Evolutionary conservation across 2,113 vertebrate species (phyloP).

Genomic region (Capreolus pygargus): DNA sequence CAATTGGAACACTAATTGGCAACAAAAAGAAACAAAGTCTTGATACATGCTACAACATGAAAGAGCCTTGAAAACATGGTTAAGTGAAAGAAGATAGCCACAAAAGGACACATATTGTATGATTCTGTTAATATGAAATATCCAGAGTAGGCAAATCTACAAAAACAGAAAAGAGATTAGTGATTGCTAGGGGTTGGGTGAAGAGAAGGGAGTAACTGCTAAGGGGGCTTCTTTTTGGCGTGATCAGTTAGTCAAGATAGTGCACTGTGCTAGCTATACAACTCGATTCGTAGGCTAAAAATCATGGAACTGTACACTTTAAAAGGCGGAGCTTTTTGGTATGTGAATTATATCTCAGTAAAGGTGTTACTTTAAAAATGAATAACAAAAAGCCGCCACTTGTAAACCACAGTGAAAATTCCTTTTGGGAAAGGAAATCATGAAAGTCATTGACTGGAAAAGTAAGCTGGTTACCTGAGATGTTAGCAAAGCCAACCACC

Average conservation of each 20-base stretch:
- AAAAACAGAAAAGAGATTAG: neutral
- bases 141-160: neutral
- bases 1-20: conserved; percentile 1
- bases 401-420: conserved; percentile 11
- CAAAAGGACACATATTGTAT: neutral
- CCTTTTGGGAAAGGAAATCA: neutral
- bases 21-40: conserved; percentile 2
- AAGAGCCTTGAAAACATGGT: neutral
- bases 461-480: neutral
- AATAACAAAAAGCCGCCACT: neutral
- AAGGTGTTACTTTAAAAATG: neutral
- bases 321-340: neutral
- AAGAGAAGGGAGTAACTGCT: neutral
- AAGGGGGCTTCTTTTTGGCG: neutral
- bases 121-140: neutral
- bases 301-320: neutral
- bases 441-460: neutral
- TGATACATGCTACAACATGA: neutral
- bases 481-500: neutral
- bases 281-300: neutral
- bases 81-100: neutral
- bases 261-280: neutral
- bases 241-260: neutral
- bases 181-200: neutral
- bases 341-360: neutral